Evolutionary conservation across 2,113 vertebrate genomes (phyloP).

Genomic region (Talpa occidentalis): DNA sequence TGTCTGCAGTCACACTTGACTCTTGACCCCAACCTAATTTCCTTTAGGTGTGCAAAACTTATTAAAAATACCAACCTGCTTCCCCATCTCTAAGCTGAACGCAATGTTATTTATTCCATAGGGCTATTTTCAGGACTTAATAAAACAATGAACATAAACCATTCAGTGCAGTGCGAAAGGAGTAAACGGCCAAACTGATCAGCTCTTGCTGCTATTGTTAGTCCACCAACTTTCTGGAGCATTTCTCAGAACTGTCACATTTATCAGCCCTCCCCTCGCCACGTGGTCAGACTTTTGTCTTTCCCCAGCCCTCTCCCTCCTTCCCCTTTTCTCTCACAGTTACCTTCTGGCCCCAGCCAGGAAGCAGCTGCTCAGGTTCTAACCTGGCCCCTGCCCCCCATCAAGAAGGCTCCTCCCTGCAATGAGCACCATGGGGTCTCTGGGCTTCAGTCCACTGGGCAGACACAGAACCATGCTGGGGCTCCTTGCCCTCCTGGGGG

Average conservation of each 20-base stretch:
- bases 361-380: neutral
- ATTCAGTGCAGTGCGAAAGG: no score
- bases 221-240: neutral
- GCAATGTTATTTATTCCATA: no score
- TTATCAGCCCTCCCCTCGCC: no score
- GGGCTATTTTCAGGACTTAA: neutral
- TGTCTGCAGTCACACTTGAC: neutral
- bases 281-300: no score
- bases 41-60: neutral
- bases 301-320: no score
- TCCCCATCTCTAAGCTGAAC: neutral
- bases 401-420: neutral
- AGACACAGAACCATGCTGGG: neutral
- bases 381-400: accelerated
- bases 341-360: neutral
- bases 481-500: neutral
- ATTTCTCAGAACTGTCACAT: neutral
- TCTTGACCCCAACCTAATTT: neutral
- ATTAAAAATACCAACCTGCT: neutral
- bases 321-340: neutral
- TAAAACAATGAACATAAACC: neutral
- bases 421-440: no score
- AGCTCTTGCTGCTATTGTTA: neutral
- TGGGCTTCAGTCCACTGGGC: neutral
- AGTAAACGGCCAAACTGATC: no score